These are phyloP conservation scores for Chelonia mydas DNA, from an alignment of 2,797 vertebrate species.

Conservation along the genomic window DNA sequence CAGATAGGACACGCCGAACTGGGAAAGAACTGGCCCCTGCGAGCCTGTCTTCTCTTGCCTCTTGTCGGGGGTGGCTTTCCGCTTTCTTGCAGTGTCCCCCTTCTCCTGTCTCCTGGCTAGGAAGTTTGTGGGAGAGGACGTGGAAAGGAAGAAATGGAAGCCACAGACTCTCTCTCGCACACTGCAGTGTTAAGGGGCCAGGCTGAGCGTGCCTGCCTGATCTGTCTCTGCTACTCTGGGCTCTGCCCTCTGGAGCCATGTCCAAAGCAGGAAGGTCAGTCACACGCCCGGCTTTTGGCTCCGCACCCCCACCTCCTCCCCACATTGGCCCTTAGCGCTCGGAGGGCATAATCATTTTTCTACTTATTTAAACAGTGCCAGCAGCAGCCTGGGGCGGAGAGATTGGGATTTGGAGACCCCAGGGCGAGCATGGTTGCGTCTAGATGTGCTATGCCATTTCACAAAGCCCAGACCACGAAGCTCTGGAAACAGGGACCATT, in stretches of 20 bases:
- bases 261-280: not conserved
- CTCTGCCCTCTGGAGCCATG: not conserved
- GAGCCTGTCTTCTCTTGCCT: not conserved
- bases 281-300: not conserved
- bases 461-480: not conserved
- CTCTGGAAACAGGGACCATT: not conserved
- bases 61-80: not conserved
- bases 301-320: not conserved
- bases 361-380: slow-evolving; percentile 2
- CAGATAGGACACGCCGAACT: not conserved
- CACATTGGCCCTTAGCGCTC: not conserved
- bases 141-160: not conserved
- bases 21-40: not conserved
- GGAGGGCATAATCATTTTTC: not conserved
- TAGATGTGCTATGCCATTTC: not conserved
- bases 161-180: not conserved
- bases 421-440: not conserved
- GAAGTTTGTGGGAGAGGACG: not conserved
- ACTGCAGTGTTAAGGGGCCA: not conserved
- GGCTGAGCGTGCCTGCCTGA: not conserved
- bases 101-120: not conserved
- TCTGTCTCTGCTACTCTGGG: not conserved
- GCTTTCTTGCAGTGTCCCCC: not conserved
- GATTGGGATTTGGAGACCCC: not conserved
- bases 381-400: not conserved